Percentiles rank a stretch among this genome's conserved stretches.
phyloP scores from a whole-genome alignment of 2,888 invertebrate species.

The Lochmaea crataegi region DNA sequence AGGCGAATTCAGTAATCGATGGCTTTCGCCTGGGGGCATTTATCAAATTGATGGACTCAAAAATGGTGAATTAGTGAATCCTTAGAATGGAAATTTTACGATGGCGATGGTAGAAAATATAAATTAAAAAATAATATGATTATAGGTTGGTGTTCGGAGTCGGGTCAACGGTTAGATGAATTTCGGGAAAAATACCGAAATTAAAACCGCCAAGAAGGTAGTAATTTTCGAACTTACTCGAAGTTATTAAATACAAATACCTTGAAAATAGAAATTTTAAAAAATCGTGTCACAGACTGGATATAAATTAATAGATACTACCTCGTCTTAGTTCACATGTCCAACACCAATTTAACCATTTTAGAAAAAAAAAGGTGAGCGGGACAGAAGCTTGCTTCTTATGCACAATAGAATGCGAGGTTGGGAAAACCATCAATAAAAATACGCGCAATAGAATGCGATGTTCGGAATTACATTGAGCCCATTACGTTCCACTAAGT shows the following conservation, averaged over 20 bases:
- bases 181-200: neutral
- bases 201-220: constrained; percentile 18
- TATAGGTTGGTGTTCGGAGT: constrained; percentile 21
- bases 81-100: constrained; percentile 23
- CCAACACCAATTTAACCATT: no score
- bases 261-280: no score
- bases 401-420: no score
- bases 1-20: constrained; percentile 22
- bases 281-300: no score
- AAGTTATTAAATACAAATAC: neutral
- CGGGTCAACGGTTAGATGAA: constrained; percentile 22
- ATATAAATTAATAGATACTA: no score
- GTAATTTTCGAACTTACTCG: neutral
- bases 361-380: no score
- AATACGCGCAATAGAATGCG: no score
- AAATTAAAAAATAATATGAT: constrained; percentile 20
- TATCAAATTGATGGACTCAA: constrained; percentile 26
- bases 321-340: no score
- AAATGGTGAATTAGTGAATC: constrained; percentile 21
- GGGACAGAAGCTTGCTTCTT: no score
- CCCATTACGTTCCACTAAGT: no score
- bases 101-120: constrained; percentile 14
- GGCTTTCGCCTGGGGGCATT: constrained; percentile 18
- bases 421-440: no score
- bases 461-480: no score